These are phyloP conservation scores for Agonopterix heracliana DNA, from an alignment of 2,888 invertebrate species.

Conservation along the genomic window DNA sequence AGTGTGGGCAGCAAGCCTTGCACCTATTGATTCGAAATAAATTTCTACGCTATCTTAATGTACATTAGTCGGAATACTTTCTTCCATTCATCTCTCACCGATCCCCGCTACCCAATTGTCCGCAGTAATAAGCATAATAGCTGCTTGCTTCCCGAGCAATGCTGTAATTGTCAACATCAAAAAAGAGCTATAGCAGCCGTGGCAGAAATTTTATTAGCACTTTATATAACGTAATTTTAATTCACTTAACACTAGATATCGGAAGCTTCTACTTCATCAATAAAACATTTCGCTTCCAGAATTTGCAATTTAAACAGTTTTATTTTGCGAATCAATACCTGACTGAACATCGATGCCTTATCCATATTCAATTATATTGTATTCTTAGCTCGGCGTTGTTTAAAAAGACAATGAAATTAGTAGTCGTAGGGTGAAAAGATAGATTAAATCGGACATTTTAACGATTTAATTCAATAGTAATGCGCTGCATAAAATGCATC, in stretches of 20 bases:
- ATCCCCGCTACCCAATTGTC: no score
- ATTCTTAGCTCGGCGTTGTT: conserved; percentile 18
- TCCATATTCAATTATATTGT: conserved; percentile 22
- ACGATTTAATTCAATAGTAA: conserved; percentile 33
- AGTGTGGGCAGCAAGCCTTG: no score
- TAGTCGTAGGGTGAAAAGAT: conserved; percentile 29
- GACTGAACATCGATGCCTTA: conserved; percentile 18
- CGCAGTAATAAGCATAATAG: no score
- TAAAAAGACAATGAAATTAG: conserved; percentile 31
- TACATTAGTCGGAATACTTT: no score
- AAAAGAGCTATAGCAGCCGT: no score
- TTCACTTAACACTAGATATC: not conserved
- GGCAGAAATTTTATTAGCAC: no score
- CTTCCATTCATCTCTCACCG: no score
- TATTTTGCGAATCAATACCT: conserved; percentile 25
- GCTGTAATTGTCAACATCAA: no score
- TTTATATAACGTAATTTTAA: not conserved
- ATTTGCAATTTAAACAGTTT: conserved; percentile 26
- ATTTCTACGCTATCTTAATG: no score
- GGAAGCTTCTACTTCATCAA: conserved; percentile 26
- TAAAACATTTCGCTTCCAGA: conserved; percentile 31
- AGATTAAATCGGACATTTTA: conserved; percentile 32
- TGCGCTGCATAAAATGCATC: conserved; percentile 41
- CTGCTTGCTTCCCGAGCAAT: no score
- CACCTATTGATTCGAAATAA: no score